These are phyloP conservation scores for Motacilla alba DNA, from an alignment of 2,113 vertebrate species.

Conservation along the genomic window DNA sequence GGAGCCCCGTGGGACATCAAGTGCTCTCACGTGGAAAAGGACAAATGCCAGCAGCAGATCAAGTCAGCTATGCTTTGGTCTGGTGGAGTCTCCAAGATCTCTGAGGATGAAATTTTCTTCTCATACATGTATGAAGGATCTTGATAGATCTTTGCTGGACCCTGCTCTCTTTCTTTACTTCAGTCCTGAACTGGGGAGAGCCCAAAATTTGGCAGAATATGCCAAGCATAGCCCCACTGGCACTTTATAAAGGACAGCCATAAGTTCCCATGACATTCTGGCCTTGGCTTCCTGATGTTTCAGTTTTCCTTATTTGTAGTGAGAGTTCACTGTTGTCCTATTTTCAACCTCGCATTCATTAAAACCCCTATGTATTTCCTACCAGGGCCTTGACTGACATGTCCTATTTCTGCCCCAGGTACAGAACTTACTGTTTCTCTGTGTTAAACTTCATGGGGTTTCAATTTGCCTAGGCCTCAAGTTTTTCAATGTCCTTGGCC, in stretches of 20 bases:
- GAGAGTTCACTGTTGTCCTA: background rate
- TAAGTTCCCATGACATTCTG: background rate
- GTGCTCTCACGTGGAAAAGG: background rate
- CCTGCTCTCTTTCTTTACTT: background rate
- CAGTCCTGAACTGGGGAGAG: fast-evolving
- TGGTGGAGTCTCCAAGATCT: background rate
- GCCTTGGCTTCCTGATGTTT: background rate
- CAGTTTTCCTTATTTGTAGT: background rate
- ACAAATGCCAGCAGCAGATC: background rate
- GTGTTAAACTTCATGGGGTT: background rate
- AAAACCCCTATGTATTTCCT: fast-evolving
- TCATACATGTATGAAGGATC: background rate
- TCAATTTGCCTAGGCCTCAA: background rate
- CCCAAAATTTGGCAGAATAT: background rate
- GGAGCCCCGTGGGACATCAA: background rate
- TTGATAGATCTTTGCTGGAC: background rate
- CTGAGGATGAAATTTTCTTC: background rate
- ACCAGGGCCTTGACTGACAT: background rate
- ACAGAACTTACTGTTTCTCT: background rate
- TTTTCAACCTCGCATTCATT: background rate
- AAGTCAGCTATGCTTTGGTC: background rate
- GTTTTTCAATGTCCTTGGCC: background rate
- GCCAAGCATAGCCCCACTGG: background rate
- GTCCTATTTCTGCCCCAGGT: background rate
- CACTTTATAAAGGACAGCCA: background rate